phyloP scores from a whole-genome alignment of 2,888 invertebrate genomes.

The Pyrgus malvae region DNA sequence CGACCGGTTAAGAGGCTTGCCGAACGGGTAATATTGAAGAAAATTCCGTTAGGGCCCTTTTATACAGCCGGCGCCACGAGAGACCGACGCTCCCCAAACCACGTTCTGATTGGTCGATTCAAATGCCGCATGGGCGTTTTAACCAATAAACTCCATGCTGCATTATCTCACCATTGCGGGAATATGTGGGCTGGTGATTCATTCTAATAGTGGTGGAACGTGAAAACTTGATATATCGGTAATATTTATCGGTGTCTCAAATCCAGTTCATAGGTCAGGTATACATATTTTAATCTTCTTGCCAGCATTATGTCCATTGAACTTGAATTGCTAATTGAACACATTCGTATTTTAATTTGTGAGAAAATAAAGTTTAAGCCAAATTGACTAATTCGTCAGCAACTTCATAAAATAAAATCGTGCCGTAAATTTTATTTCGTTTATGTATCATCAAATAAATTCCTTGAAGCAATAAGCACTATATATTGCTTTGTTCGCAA shows the following conservation, averaged over 20 bases:
- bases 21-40: constrained; percentile 83
- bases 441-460: no score
- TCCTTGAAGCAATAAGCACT: no score
- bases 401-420: no score
- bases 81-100: constrained; percentile 71
- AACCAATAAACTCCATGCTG: constrained; percentile 71
- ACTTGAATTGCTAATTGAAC: no score
- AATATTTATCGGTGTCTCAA: neutral
- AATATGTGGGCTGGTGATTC: constrained; percentile 70
- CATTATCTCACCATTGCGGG: constrained; percentile 77
- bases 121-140: constrained; percentile 68
- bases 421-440: no score
- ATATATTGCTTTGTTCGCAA: no score
- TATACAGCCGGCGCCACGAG: constrained; percentile 79
- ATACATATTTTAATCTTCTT: no score
- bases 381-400: no score
- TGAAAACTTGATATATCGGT: neutral
- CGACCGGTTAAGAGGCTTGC: constrained; percentile 86
- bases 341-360: no score
- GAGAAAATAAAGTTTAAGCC: no score
- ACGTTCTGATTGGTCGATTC: constrained; percentile 69
- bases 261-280: no score
- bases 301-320: no score
- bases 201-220: constrained; percentile 35
- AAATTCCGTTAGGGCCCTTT: constrained; percentile 74